Base-by-base conservation (phyloP, 2,113 vertebrate species). In the Gasterosteus nipponicus region DNA sequence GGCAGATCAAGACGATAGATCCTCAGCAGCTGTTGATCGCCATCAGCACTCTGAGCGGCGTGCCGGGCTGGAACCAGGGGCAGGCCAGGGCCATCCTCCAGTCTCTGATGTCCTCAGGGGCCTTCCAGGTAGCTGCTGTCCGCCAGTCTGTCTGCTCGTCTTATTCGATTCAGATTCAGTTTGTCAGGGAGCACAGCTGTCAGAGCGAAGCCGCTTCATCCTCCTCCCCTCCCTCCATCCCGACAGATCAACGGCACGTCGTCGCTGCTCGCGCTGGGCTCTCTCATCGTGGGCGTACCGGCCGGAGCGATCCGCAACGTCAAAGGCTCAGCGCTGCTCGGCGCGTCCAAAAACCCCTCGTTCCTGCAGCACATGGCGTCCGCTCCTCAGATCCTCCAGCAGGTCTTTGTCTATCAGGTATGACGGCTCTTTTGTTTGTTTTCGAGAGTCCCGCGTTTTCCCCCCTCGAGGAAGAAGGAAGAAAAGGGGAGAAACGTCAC, bases 371-470 rank as follows among this genome's bases (percentile, higher is more conserved):
- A 92, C 73, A 1, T 94, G 3, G 8, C 70, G 31, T 53, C 47
- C 0, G 75, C 89, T 1, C 84, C 93, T 4, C 19, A 7, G 1
- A 42, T 92, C 12, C 0, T 91, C 46, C 90, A 65, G 49, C 67
- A 91, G 71, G 72, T 2, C 7, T 86, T 93, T 46, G 89, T 94
- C 19, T 67, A 57, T 38, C 83, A 92, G 94, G 94, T 94, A 82
- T 0, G 63, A 54, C 15, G 2, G 1, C 19, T 47, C 58, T 73
- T 71, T 41, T 62, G 66, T 67, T 31, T 62, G n/a, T 33, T 26
- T 26, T 26, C 22, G 22, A 26, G 22, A 26, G 22, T 26, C 22
- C 22, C 22, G 22, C 22, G 22, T 26, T 26, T 26, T 26, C 22
- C 22, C 22, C 22, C 22, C 22, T 26, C 22, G 22, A 1, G 22